These are phyloP conservation scores for Brachypterus glaber DNA, from an alignment of 2,888 invertebrate genomes.

Conservation along the genomic window DNA sequence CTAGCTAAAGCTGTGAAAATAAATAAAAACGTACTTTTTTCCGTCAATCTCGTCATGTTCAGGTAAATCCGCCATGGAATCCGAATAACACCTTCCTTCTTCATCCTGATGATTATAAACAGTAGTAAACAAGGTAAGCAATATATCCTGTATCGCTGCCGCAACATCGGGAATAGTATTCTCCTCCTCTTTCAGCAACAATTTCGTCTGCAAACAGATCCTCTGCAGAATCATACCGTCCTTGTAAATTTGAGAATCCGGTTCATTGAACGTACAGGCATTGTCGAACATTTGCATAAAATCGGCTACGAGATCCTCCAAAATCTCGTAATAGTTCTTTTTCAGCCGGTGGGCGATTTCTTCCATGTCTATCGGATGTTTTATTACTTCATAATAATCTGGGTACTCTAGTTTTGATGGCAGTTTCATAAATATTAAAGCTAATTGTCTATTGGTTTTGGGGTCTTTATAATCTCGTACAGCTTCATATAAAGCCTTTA, in stretches of 20 bases:
- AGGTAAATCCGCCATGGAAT: constrained; percentile 88
- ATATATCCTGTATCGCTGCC: constrained; percentile 81
- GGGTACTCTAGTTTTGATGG: constrained; percentile 89
- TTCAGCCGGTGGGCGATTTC: constrained; percentile 81
- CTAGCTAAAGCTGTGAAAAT: too few species aligned
- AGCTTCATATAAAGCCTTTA: constrained; percentile 79
- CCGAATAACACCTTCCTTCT: constrained; percentile 92
- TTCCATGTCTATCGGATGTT: constrained; percentile 93
- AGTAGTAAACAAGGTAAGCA: constrained; percentile 83
- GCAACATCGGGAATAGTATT: constrained; percentile 84
- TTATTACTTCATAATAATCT: constrained; percentile 95
- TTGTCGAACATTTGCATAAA: constrained; percentile 92
- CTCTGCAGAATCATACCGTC: constrained; percentile 90
- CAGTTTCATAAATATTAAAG: constrained; percentile 87
- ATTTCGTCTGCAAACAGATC: constrained; percentile 84
- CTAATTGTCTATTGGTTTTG: constrained; percentile 79
- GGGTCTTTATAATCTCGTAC: constrained; percentile 81
- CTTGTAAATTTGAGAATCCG: constrained; percentile 94
- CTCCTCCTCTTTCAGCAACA: constrained; percentile 70
- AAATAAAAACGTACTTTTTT: constrained; percentile 45
- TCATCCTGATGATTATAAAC: constrained; percentile 95
- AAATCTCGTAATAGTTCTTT: constrained; percentile 61
- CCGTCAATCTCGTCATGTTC: constrained; percentile 73
- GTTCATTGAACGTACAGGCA: constrained; percentile 95
- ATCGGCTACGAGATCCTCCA: constrained; percentile 83